phyloP scores from a whole-genome alignment of 2,888 invertebrate genomes.

The Rugalucina vietnamica region DNA sequence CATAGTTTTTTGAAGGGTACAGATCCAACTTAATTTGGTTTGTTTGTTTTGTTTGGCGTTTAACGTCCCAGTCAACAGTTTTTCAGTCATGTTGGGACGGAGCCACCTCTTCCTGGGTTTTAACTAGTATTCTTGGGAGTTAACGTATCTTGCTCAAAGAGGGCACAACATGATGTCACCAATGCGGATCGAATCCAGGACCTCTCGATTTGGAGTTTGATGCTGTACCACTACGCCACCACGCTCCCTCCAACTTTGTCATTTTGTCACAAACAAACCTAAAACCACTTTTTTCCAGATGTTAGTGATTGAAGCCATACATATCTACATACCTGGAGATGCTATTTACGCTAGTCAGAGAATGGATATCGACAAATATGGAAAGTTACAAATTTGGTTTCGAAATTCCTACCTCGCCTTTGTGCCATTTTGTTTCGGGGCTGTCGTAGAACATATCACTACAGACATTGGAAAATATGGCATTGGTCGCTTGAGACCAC shows the following conservation, averaged over 20 bases:
- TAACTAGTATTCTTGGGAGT: too few species aligned
- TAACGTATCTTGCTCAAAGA: too few species aligned
- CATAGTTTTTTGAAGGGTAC: too few species aligned
- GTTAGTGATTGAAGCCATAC: conserved; percentile 46
- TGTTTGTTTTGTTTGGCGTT: background rate
- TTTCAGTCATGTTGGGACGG: background rate
- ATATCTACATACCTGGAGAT: conserved; percentile 23
- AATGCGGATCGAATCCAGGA: too few species aligned
- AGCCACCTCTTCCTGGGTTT: too few species aligned
- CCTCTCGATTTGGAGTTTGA: too few species aligned
- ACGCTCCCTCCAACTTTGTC: too few species aligned
- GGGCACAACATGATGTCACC: too few species aligned
- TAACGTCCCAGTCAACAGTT: background rate
- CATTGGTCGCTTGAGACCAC: conserved; percentile 96
- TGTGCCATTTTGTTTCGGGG: conserved; percentile 91
- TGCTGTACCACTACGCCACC: too few species aligned
- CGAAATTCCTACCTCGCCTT: conserved; percentile 55
- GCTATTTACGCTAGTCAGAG: conserved; percentile 7
- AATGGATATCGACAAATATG: conserved; percentile 34
- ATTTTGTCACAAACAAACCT: too few species aligned
- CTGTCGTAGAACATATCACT: conserved; percentile 92
- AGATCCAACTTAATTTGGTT: too few species aligned
- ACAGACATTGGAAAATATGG: conserved; percentile 97
- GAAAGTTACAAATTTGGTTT: conserved; percentile 89
- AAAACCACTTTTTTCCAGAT: too few species aligned